A percentile compares a stretch with the other conserved stretches of the same genome.
These are phyloP conservation scores for Knipowitschia caucasica DNA, from an alignment of 2,797 vertebrate species.

Conservation along the genomic window DNA sequence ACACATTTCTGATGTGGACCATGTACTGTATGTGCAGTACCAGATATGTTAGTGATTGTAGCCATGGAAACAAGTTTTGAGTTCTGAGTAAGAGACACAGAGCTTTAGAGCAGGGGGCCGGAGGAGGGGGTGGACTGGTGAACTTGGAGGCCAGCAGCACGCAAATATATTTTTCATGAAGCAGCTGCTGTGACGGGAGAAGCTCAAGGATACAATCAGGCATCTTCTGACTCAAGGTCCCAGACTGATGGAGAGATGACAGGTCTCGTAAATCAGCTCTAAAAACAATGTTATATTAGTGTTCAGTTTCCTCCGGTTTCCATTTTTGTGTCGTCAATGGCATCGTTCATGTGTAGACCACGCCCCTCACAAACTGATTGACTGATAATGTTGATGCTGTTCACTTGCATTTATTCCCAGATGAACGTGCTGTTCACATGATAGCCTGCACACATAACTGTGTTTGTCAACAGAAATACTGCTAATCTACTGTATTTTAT, in stretches of 20 bases:
- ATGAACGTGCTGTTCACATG: constrained; percentile 14
- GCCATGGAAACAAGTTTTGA: constrained; percentile 74
- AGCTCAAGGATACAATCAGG: constrained; percentile 65
- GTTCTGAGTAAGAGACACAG: constrained; percentile 54
- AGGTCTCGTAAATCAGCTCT: constrained; percentile 45
- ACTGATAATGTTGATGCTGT: constrained; percentile 51
- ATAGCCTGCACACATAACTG: constrained; percentile 8
- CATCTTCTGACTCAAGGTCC: constrained; percentile 60
- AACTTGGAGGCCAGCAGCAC: constrained; percentile 61
- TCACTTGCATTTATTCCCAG: constrained; percentile 11
- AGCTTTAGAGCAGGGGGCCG: constrained; percentile 40
- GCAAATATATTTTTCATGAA: constrained; percentile 74
- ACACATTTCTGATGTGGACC: constrained; percentile 21
- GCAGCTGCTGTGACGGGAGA: constrained; percentile 52
- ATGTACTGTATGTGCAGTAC: constrained; percentile 38
- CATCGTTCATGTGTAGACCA: constrained; percentile 11
- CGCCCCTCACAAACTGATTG: constrained; percentile 49
- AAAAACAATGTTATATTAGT: constrained; percentile 26
- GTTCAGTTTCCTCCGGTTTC: constrained; percentile 20
- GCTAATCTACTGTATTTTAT: no score
- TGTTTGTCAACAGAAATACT: no score
- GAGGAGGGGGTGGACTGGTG: constrained; percentile 48
- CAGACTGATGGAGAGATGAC: constrained; percentile 40
- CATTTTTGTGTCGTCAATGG: constrained; percentile 9
- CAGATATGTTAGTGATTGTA: constrained; percentile 81